Base-by-base conservation (phyloP, 2,797 vertebrate genomes). In the Peromyscus melanophrys region DNA sequence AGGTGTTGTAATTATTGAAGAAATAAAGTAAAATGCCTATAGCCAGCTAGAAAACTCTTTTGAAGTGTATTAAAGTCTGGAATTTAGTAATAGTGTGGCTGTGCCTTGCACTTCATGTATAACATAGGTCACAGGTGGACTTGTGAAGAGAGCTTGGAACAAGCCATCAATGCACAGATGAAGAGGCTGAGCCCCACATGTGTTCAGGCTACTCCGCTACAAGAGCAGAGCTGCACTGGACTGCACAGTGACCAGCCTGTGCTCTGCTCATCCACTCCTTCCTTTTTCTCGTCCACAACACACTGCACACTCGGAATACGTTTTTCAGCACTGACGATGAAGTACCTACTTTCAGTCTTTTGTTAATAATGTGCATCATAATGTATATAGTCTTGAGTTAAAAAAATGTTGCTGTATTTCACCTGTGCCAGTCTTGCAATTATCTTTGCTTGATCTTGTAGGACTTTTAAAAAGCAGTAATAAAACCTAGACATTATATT, bases 391-490 rank as follows among this genome's bases (percentile, higher is more conserved):
- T 4, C 31, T 95, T 67, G 61, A 77, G 67, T 86, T 96, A 88
- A 82, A 95, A 90, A 89, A 76, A 52, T 69, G 71, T 8, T 40
- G 23, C 52, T 65, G 7, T 77, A 85, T 90, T 90, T 95, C 67
- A 73, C 81, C 40, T 12, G 82, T 57, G 82, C 43, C 14, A 90
- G 21, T 49, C 4, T 63, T 59, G 23, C 0, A 82, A 0, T 78
- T 92, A 84, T 59, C 43, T 76, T 61, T 90, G 17, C 88, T 65
- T 93, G n/a, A 61, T 89, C 57, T 16, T 6, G 1, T 17, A 73
- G 81, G 67, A 61, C 29, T 94, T 95, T 96, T 63, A 81, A 92
- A 95, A 31, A 59, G 76, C 80, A 96, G 71, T 75, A 40, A 75
- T 83, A 92, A 80, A 98, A 97, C 6, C 69, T 96, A 81, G 5